phyloP scores from a whole-genome alignment of 2,888 invertebrate species.

The Taenaris catops region DNA sequence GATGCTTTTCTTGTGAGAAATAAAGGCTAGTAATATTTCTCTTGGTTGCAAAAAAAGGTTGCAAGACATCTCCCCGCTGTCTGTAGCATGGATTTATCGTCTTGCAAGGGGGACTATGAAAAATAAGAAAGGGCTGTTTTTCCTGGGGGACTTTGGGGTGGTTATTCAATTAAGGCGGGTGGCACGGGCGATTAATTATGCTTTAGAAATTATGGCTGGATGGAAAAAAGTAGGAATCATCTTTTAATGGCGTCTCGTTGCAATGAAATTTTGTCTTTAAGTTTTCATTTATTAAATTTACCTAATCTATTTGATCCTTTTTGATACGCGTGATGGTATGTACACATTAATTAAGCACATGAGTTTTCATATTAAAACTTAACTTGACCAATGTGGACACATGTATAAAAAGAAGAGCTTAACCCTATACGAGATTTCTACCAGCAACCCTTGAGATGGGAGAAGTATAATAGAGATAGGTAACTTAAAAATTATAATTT shows the following conservation, averaged over 20 bases:
- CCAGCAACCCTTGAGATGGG: too few relatives aligned
- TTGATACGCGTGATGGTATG: too few relatives aligned
- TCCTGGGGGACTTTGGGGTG: constrained; percentile 59
- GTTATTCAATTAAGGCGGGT: constrained; percentile 71
- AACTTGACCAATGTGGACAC: too few relatives aligned
- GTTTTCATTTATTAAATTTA: too few relatives aligned
- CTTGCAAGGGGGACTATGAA: constrained; percentile 68
- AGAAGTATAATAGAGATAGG: too few relatives aligned
- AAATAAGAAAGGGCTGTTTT: constrained; percentile 79
- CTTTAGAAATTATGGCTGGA: constrained; percentile 42
- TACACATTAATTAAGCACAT: too few relatives aligned
- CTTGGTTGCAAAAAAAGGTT: constrained; percentile 30
- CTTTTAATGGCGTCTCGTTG: constrained; percentile 30
- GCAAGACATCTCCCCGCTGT: constrained; percentile 70
- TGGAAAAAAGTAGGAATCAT: constrained; percentile 39
- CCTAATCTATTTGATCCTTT: too few relatives aligned
- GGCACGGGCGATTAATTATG: constrained; percentile 70
- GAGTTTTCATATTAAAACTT: too few relatives aligned
- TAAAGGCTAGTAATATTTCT: constrained; percentile 16
- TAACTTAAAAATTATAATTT: too few relatives aligned
- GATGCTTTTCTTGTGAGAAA: constrained; percentile 8
- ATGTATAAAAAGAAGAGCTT: too few relatives aligned
- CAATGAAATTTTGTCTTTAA: too few relatives aligned
- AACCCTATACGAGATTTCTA: too few relatives aligned
- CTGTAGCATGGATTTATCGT: constrained; percentile 77